Evolutionary conservation across 2,113 vertebrate genomes (phyloP), one percentile per base, ranked within the genome.

Genomic region (Pterocles gutturalis): DNA sequence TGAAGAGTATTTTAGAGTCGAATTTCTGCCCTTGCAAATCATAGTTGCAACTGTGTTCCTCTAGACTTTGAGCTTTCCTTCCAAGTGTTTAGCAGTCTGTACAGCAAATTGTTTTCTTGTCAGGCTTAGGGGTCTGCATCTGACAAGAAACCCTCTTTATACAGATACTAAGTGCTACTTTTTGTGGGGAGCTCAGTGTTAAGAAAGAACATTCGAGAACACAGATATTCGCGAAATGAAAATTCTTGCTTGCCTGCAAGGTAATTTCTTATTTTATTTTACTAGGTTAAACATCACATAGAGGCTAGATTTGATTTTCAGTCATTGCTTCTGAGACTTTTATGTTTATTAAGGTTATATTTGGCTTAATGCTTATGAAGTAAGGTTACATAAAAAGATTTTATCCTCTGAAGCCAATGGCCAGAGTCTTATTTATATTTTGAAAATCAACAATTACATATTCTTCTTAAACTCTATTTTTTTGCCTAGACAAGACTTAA

Each of bases 51-150:
- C 31, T 61, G 15, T 41, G 15, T 83, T 95, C 54, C 95, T 90
- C 87, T 96, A 91, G 91, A 92, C 92, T 96, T 92, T 96, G 81
- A 95, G 92, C 83, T 83, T 94, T 87, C 36, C 7, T 90, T 94
- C 92, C 71, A 93, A 92, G 89, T 64, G 10, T 95, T 93, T 89
- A 90, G 58, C 88, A 82, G 51, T 28, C 57, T 96, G 69, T 84
- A 69, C 26, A 95, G 89, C 93, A 96, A 97, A 96, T 97, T 91
- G 93, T 76, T 57, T 83, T 96, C 84, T 55, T 92, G 67, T 96
- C 87, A 92, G 55, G 72, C 90, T 89, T 93, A 96, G 76, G 83
- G 67, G 61, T 71, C 77, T 94, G 61, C 58, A 93, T 95, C 81
- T 65, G 33, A 72, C 45, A 54, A 92, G 80, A 96, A 87, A 94